Evolutionary conservation across 2,113 vertebrate species (phyloP).

Genomic region (Oryzias woworae): DNA sequence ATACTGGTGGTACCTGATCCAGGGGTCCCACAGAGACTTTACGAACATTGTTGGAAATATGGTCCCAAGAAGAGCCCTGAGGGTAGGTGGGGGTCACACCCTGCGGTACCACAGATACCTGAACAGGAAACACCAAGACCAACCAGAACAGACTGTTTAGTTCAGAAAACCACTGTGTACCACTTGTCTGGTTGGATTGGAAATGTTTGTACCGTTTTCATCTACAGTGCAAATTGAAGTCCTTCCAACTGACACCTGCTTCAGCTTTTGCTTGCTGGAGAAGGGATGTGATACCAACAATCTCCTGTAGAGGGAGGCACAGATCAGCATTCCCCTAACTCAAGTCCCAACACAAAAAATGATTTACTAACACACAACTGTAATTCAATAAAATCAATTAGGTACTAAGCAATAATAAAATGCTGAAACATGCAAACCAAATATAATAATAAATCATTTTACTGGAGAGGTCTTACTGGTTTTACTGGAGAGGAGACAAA

Average conservation of each 20-base stretch:
- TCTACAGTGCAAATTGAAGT: slow-evolving; percentile 88
- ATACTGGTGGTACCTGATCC: slow-evolving; percentile 84
- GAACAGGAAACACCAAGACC: slow-evolving; percentile 16
- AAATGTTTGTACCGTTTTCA: slow-evolving; percentile 80
- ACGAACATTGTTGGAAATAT: slow-evolving; percentile 94
- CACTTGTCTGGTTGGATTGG: neutral
- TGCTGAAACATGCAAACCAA: too few species aligned
- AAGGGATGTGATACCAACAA: slow-evolving; percentile 95
- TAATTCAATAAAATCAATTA: too few species aligned
- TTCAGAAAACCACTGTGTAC: neutral
- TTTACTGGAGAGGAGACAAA: too few species aligned
- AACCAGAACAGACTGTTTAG: neutral
- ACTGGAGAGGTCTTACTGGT: too few species aligned
- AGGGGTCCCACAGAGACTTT: slow-evolving; percentile 91
- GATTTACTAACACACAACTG: too few species aligned
- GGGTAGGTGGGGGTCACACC: slow-evolving; percentile 92
- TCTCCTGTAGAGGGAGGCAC: slow-evolving; percentile 79
- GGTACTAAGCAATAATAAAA: too few species aligned
- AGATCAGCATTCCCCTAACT: neutral
- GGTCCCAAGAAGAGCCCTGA: slow-evolving; percentile 91
- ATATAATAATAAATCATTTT: too few species aligned
- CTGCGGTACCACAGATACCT: slow-evolving; percentile 92
- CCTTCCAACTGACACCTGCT: slow-evolving; percentile 91
- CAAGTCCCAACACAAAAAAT: too few species aligned
- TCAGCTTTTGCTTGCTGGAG: slow-evolving; percentile 90